phyloP scores from a whole-genome alignment of 2,888 invertebrate genomes.

The Cerceris ruficornis region DNA sequence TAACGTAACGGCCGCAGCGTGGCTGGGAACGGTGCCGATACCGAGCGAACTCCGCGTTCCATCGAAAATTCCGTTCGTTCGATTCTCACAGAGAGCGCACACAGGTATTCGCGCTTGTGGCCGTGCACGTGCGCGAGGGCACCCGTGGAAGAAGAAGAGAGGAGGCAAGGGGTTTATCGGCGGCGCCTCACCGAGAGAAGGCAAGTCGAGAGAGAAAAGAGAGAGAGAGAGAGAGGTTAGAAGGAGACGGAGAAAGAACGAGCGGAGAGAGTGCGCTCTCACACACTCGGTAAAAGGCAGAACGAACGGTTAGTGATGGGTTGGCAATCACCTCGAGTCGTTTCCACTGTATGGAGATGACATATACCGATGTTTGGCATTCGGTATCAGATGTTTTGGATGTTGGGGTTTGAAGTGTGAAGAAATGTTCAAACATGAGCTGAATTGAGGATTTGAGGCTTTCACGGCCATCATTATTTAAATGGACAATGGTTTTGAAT shows the following conservation, averaged over 20 bases:
- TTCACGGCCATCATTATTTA: no score
- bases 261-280: slow-evolving; percentile 11
- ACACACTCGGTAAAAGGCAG: not conserved
- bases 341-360: no score
- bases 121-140: slow-evolving; percentile 53
- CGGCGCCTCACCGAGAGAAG: slow-evolving; percentile 51
- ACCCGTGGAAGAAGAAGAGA: slow-evolving; percentile 5
- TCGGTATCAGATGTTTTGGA: no score
- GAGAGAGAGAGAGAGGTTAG: slow-evolving; percentile 7
- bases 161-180: slow-evolving; percentile 51
- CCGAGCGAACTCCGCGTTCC: slow-evolving; percentile 51
- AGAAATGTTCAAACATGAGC: no score
- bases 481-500: no score
- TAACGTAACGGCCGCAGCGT: slow-evolving; percentile 10
- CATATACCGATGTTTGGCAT: no score
- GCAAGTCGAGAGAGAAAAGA: slow-evolving; percentile 33
- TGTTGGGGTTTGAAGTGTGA: no score
- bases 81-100: slow-evolving; percentile 40
- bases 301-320: not conserved
- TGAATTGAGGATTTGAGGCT: no score
- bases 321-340: no score
- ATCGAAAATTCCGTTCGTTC: slow-evolving; percentile 62
- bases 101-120: slow-evolving; percentile 43
- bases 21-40: slow-evolving; percentile 40
- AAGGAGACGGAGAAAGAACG: slow-evolving; percentile 23